phyloP scores from a whole-genome alignment of 2,797 vertebrate genomes.

The Microchirus variegatus region DNA sequence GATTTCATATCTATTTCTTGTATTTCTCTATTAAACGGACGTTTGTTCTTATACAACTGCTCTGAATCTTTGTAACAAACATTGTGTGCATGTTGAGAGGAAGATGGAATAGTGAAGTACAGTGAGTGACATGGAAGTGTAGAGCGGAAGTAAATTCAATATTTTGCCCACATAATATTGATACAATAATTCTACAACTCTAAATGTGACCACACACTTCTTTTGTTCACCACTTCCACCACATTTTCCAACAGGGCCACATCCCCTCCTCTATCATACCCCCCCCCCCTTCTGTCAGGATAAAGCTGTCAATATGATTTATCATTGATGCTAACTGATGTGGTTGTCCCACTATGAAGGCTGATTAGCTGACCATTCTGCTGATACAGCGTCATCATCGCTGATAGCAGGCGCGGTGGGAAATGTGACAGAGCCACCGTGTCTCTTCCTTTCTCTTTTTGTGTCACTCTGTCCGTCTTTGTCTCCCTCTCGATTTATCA shows the following conservation, averaged over 20 bases:
- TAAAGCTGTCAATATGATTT: conserved; percentile 67
- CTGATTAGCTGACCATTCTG: conserved; percentile 68
- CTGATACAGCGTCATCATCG: conserved; percentile 37
- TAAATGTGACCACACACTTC: conserved; percentile 32
- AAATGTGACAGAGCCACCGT: conserved; percentile 19
- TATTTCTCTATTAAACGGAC: too few relatives aligned
- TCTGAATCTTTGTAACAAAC: not conserved
- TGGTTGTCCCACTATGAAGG: conserved; percentile 61
- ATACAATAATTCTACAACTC: conserved; percentile 46
- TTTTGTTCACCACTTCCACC: conserved; percentile 30
- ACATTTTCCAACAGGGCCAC: conserved; percentile 38
- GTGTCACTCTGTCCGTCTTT: conserved; percentile 22
- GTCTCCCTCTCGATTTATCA: conserved; percentile 15
- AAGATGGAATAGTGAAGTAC: conserved; percentile 37
- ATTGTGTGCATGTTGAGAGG: conserved; percentile 45
- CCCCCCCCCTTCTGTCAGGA: conserved; percentile 38
- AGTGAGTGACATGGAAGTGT: conserved; percentile 26
- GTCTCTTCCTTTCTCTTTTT: conserved; percentile 34
- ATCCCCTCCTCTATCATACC: conserved; percentile 52
- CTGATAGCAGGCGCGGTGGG: conserved; percentile 21
- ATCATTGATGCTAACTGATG: conserved; percentile 61
- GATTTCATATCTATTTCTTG: too few relatives aligned
- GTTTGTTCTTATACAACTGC: too few relatives aligned
- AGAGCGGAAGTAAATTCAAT: conserved; percentile 29
- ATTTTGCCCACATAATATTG: conserved; percentile 43